phyloP scores from a whole-genome alignment of 2,797 vertebrate genomes.

The Phataginus tricuspis region DNA sequence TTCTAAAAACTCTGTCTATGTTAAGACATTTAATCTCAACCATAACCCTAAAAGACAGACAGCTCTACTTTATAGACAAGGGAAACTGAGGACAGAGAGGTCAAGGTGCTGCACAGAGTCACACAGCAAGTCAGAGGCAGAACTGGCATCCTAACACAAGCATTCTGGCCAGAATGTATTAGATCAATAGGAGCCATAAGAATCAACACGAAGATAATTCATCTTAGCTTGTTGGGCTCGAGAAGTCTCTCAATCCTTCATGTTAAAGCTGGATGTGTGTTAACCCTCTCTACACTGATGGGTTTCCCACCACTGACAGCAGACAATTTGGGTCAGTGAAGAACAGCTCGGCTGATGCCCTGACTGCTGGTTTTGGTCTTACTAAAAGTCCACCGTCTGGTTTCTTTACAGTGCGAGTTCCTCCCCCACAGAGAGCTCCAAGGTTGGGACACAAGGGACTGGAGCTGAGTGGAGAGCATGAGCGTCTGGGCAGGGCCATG shows the following conservation, averaged over 20 bases:
- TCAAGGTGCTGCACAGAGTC: background rate
- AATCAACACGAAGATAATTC: background rate
- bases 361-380: background rate
- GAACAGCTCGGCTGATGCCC: background rate
- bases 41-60: background rate
- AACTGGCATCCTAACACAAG: background rate
- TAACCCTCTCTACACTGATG: fast-evolving
- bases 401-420: background rate
- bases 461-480: background rate
- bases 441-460: background rate
- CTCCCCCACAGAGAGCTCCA: background rate
- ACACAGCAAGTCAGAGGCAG: background rate
- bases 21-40: background rate
- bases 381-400: background rate
- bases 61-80: background rate
- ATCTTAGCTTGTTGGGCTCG: background rate
- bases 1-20: background rate
- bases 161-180: background rate
- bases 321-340: background rate
- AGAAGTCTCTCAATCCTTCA: background rate
- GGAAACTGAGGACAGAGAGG: background rate
- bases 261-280: background rate
- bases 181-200: background rate
- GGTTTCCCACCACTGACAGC: background rate
- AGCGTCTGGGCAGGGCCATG: background rate